A percentile compares a stretch with the other conserved stretches of the same genome.
These are phyloP conservation scores for Prunella strophiata DNA, from an alignment of 2,797 vertebrate genomes.

Conservation along the genomic window DNA sequence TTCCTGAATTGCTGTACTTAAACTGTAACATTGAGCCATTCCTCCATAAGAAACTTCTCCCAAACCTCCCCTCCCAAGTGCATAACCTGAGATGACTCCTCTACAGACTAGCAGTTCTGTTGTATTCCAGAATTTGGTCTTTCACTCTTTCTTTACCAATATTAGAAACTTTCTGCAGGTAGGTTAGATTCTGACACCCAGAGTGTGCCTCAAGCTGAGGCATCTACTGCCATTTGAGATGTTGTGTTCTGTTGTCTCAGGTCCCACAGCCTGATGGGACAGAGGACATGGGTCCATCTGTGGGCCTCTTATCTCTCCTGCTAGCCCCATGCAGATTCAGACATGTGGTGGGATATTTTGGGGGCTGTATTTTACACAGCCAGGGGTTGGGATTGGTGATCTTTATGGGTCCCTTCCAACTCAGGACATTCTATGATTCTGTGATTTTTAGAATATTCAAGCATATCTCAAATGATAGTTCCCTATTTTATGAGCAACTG, in stretches of 20 bases:
- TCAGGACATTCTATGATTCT: not conserved
- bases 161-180: not conserved
- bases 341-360: not conserved
- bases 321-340: not conserved
- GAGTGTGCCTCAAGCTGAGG: not conserved
- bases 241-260: not conserved
- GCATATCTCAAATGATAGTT: not conserved
- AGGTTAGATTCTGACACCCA: not conserved
- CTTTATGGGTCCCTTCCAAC: not conserved
- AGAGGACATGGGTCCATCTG: not conserved
- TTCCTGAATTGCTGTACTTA: not conserved
- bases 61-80: not conserved
- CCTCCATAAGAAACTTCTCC: not conserved
- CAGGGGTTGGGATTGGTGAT: rapidly evolving
- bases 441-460: not conserved
- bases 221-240: not conserved
- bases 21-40: not conserved
- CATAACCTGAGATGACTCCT: not conserved
- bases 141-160: not conserved
- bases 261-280: not conserved
- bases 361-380: not conserved
- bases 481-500: not conserved
- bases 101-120: not conserved
- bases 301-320: not conserved
- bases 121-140: not conserved